Evolutionary conservation across 1,140 invertebrate genomes (phyloP).

Genomic region (Luehdorfia chinensis): DNA sequence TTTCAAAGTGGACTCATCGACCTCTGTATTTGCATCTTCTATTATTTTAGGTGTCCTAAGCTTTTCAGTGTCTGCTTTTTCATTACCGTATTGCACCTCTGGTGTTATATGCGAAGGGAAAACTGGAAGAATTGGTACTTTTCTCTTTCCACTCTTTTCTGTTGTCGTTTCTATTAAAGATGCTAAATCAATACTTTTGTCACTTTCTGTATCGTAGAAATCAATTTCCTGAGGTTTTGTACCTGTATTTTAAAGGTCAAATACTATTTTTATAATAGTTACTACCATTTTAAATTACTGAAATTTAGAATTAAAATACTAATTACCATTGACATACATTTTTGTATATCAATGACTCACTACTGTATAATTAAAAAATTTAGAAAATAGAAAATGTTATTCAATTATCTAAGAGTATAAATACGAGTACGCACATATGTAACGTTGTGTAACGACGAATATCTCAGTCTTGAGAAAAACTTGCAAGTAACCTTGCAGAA

Average conservation of each 20-base stretch:
- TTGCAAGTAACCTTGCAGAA: too few relatives aligned
- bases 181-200: constrained; percentile 42
- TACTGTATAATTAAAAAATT: too few relatives aligned
- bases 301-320: too few relatives aligned
- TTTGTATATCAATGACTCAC: neutral
- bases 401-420: too few relatives aligned
- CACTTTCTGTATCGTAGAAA: constrained; percentile 59
- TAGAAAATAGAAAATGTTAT: too few relatives aligned
- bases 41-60: constrained; percentile 49
- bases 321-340: too few relatives aligned
- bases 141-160: constrained; percentile 36
- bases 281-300: too few relatives aligned
- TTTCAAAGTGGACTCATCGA: constrained; percentile 54
- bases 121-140: constrained; percentile 56
- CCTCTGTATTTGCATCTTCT: constrained; percentile 32
- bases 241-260: constrained; percentile 48
- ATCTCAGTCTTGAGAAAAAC: too few relatives aligned
- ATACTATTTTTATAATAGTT: neutral
- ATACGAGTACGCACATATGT: too few relatives aligned
- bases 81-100: constrained; percentile 74
- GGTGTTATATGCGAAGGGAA: constrained; percentile 69
- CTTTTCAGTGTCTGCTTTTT: constrained; percentile 52
- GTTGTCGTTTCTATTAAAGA: constrained; percentile 34
- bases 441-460: too few relatives aligned
- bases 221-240: constrained; percentile 64